A percentile compares a stretch with the other conserved stretches of the same genome.
phyloP scores from a whole-genome alignment of 2,113 vertebrate species.

The Marmota flaviventris region DNA sequence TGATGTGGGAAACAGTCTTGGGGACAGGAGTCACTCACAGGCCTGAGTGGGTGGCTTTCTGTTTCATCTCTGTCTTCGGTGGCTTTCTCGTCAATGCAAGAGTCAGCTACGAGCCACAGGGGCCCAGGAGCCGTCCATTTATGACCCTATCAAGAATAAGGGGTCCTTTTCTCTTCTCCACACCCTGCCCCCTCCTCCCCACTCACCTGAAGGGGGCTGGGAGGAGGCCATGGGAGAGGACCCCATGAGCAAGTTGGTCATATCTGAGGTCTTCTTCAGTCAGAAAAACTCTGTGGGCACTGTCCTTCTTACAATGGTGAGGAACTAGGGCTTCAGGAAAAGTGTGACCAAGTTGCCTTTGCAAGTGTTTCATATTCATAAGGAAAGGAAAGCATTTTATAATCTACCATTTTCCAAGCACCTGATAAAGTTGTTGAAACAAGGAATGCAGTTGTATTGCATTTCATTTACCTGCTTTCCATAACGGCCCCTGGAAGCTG shows the following conservation, averaged over 20 bases:
- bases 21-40: background rate
- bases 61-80: background rate
- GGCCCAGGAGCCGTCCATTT: background rate
- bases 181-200: no score
- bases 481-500: conserved; percentile 69
- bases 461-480: conserved; percentile 80
- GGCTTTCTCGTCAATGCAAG: rapidly evolving
- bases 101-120: background rate
- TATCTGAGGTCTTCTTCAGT: no score
- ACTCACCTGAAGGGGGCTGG: rapidly evolving
- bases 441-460: conserved; percentile 64
- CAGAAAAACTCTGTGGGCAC: no score
- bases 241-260: no score
- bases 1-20: no score
- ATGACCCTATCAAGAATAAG: rapidly evolving
- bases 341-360: no score
- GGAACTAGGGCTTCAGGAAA: no score
- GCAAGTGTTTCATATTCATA: no score
- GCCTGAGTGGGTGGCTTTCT: no score
- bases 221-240: no score
- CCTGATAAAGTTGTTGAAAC: conserved; percentile 78
- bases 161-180: rapidly evolving
- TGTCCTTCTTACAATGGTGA: no score
- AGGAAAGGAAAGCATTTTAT: no score
- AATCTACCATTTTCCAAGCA: conserved; percentile 58